Conservation (phyloP, 2,113 vertebrate genomes). For the Archilochus colubris region DNA sequence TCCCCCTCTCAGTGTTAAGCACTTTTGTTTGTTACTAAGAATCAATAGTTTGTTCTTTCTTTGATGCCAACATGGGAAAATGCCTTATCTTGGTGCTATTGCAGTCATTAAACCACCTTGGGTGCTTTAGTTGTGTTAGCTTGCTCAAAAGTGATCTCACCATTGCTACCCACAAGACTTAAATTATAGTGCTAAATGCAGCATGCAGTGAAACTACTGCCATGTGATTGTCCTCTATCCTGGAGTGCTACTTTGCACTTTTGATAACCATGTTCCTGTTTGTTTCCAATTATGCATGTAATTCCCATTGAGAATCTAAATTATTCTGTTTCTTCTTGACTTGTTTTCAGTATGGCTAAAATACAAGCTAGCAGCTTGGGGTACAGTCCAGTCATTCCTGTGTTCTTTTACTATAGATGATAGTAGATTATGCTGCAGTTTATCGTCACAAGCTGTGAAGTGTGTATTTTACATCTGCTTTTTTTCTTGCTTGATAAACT, state of each 20-base stretch:
- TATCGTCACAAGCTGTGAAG: neutral
- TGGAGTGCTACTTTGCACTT: conserved; percentile 26
- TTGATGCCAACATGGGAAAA: conserved; percentile 6
- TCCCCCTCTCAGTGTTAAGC: neutral
- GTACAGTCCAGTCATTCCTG: neutral
- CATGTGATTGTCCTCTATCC: neutral
- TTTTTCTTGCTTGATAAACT: neutral
- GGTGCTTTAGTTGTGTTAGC: conserved; percentile 30
- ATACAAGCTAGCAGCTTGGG: conserved; percentile 8
- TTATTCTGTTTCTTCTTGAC: conserved; percentile 40
- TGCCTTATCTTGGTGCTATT: conserved; percentile 5
- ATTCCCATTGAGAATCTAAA: conserved; percentile 30
- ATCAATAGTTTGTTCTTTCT: neutral
- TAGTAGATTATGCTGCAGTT: neutral
- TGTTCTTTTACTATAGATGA: neutral
- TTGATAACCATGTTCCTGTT: conserved; percentile 9
- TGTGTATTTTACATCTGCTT: neutral
- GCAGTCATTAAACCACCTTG: conserved; percentile 5
- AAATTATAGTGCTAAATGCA: conserved; percentile 39
- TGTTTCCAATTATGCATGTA: conserved; percentile 32
- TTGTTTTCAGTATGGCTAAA: conserved; percentile 33
- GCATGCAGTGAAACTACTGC: neutral
- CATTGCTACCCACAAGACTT: neutral
- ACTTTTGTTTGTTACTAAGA: conserved; percentile 1
- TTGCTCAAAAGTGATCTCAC: neutral